A percentile compares a stretch with the other conserved stretches of the same genome.
These are phyloP conservation scores for Musca vetustissima DNA, from an alignment of 1,140 invertebrate genomes.

Conservation along the genomic window DNA sequence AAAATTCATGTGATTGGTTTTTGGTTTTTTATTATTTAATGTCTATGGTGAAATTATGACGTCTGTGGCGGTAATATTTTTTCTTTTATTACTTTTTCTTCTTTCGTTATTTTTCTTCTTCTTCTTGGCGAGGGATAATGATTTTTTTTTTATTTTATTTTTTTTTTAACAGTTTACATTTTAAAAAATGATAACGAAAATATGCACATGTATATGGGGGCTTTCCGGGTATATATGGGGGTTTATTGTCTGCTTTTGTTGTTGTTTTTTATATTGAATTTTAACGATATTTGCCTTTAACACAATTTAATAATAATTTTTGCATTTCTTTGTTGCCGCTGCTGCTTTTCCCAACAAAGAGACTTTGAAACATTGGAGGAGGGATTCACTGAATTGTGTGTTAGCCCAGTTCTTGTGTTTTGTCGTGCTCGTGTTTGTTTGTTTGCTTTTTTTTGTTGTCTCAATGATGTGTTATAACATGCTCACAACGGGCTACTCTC, in stretches of 20 bases:
- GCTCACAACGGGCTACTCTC: neutral
- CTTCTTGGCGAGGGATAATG: neutral
- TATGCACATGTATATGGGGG: too few relatives aligned
- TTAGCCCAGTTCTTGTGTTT: neutral
- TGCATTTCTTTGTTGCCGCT: conserved; percentile 2
- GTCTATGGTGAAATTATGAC: too few relatives aligned
- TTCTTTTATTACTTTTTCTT: neutral
- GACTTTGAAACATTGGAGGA: conserved; percentile 15
- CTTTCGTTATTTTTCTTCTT: neutral
- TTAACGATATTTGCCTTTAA: conserved; percentile 21
- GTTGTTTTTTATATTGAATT: neutral
- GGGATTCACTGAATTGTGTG: neutral
- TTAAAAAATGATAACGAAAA: neutral
- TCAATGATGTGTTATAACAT: neutral
- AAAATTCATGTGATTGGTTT: conserved; percentile 17
- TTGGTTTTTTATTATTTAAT: neutral
- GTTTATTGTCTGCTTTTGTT: neutral
- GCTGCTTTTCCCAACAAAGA: neutral
- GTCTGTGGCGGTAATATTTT: neutral
- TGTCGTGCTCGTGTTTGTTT: neutral
- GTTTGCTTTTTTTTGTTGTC: too few relatives aligned
- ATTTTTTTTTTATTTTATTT: neutral
- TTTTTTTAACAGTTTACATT: conserved; percentile 2
- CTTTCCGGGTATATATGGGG: neutral
- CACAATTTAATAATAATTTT: neutral